Conservation (phyloP, 2,888 invertebrate species). For the Rhogogaster chlorosoma region DNA sequence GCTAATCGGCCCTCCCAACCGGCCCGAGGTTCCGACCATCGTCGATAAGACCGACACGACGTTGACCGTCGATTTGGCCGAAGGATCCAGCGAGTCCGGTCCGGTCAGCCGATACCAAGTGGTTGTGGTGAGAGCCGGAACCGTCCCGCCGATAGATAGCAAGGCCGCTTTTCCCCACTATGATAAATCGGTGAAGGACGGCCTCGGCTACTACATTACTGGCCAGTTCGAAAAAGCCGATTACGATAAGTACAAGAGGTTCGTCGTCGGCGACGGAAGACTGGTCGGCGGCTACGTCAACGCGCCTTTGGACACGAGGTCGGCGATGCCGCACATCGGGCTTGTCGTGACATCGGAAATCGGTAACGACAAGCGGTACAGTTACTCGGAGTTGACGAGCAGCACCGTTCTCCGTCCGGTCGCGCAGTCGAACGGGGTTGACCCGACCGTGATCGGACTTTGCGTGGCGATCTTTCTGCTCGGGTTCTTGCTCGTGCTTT, state of each 20-base stretch:
- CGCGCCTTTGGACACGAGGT: conserved; percentile 83
- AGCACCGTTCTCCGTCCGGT: conserved; percentile 53
- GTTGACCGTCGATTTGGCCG: conserved; percentile 84
- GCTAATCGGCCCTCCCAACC: conserved; percentile 84
- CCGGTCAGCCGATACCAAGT: conserved; percentile 88
- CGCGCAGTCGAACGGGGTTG: conserved; percentile 45
- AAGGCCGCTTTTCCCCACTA: conserved; percentile 81
- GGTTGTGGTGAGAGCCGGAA: conserved; percentile 84
- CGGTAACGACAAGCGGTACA: conserved; percentile 72
- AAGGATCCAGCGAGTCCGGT: conserved; percentile 87
- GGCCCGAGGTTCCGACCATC: conserved; percentile 85
- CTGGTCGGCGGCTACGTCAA: conserved; percentile 89
- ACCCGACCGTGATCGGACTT: conserved; percentile 74
- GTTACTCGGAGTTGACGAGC: conserved; percentile 69
- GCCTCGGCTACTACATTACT: conserved; percentile 89
- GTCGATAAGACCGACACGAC: conserved; percentile 82
- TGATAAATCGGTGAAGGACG: conserved; percentile 84
- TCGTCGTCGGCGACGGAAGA: conserved; percentile 88
- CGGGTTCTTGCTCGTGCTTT: conserved; percentile 82
- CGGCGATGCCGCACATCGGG: conserved; percentile 66
- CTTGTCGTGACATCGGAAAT: conserved; percentile 78
- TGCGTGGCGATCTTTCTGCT: conserved; percentile 87
- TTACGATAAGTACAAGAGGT: conserved; percentile 79
- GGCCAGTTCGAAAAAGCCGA: conserved; percentile 87
- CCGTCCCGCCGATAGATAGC: conserved; percentile 83